phyloP scores from a whole-genome alignment of 2,888 invertebrate species.

The Hemicrepidius hirtus region DNA sequence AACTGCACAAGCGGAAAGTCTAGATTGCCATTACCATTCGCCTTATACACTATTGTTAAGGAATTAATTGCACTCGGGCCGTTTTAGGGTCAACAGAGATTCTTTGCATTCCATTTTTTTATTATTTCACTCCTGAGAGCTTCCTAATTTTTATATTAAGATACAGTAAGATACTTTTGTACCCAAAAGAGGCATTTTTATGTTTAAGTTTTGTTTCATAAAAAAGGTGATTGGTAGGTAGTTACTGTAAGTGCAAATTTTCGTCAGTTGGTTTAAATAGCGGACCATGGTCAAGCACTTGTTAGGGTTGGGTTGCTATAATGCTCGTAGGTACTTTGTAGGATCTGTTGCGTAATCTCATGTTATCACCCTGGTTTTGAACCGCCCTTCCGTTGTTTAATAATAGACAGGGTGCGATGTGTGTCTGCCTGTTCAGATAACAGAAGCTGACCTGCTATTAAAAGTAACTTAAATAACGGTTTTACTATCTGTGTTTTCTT shows the following conservation, averaged over 20 bases:
- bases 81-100: no score
- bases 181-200: no score
- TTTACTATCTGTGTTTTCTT: background rate
- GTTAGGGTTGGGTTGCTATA: slow-evolving; percentile 14
- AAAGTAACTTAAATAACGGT: background rate
- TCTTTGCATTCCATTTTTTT: no score
- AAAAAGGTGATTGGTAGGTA: background rate
- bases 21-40: no score
- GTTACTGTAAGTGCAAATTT: background rate
- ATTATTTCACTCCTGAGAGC: no score
- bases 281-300: slow-evolving; percentile 20
- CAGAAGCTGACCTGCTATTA: slow-evolving; percentile 18
- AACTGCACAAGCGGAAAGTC: no score
- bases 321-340: slow-evolving; percentile 26
- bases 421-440: slow-evolving; percentile 15
- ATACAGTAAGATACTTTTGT: no score
- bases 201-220: background rate
- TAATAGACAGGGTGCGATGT: slow-evolving; percentile 21
- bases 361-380: slow-evolving; percentile 31
- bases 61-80: no score
- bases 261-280: background rate
- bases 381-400: slow-evolving; percentile 24
- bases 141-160: no score
- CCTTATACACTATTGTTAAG: no score
- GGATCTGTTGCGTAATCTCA: slow-evolving; percentile 29